Evolutionary conservation across 2,888 invertebrate genomes (phyloP).

Genomic region (Psococerastis gibbosa): DNA sequence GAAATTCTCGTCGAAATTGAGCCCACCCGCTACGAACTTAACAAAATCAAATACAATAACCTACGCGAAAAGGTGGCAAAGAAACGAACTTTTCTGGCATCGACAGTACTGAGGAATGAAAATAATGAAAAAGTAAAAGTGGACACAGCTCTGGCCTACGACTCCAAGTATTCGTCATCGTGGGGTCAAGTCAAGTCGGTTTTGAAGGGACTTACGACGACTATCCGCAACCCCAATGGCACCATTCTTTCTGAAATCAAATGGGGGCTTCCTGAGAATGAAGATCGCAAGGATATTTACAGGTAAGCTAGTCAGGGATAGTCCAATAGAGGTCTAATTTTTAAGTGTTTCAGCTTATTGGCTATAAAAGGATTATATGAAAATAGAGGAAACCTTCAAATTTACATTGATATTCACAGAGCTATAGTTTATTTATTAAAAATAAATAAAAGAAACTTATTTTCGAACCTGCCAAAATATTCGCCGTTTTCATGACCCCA

Average conservation of each 20-base stretch:
- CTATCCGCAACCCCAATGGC: conserved; percentile 38
- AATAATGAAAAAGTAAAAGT: conserved; percentile 35
- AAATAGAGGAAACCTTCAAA: too few species aligned
- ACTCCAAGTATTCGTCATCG: conserved; percentile 46
- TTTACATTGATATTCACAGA: too few species aligned
- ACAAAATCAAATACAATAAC: conserved; percentile 38
- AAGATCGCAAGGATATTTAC: conserved; percentile 33
- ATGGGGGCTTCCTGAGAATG: conserved; percentile 44
- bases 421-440: too few species aligned
- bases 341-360: too few species aligned
- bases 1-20: conserved; percentile 66
- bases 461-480: too few species aligned
- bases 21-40: conserved; percentile 56
- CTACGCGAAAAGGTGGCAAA: conserved; percentile 32
- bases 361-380: too few species aligned
- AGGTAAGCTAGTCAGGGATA: conserved; percentile 22
- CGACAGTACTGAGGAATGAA: conserved; percentile 30
- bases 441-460: too few species aligned
- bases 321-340: too few species aligned
- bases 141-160: conserved; percentile 54
- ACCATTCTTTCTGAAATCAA: conserved; percentile 37
- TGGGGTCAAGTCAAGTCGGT: conserved; percentile 65
- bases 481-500: too few species aligned
- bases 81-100: conserved; percentile 33
- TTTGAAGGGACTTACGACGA: conserved; percentile 47